These are phyloP conservation scores for Zhuqinia jingwanae DNA, from an alignment of 2,888 invertebrate species.

Conservation along the genomic window DNA sequence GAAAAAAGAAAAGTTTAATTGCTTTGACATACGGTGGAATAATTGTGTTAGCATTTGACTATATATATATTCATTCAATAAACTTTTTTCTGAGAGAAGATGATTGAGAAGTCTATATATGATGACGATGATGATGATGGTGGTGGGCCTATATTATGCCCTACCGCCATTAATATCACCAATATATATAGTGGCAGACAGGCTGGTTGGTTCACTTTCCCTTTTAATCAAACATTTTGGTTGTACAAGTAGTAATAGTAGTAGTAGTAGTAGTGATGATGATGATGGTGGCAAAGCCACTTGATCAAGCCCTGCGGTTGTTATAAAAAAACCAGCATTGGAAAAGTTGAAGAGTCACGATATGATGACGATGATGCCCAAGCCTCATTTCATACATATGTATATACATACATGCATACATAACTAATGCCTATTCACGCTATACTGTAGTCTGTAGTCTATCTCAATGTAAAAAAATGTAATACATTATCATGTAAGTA, in stretches of 20 bases:
- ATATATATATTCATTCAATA: conserved; percentile 59
- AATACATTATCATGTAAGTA: conserved; percentile 3
- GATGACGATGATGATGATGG: too few relatives aligned
- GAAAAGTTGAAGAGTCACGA: conserved; percentile 53
- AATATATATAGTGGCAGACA: background rate
- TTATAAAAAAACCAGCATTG: conserved; percentile 58
- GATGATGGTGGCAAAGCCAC: conserved; percentile 42
- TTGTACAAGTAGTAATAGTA: background rate
- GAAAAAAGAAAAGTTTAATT: conserved; percentile 48
- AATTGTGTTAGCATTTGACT: conserved; percentile 20
- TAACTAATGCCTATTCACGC: too few relatives aligned
- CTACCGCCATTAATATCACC: background rate
- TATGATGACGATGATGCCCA: conserved; percentile 1
- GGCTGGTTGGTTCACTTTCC: conserved; percentile 66
- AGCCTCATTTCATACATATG: too few relatives aligned
- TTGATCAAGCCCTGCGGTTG: conserved; percentile 61
- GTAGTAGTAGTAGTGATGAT: background rate
- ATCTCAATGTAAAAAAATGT: background rate
- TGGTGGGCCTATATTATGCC: background rate
- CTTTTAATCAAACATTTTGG: conserved; percentile 56
- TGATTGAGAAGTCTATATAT: conserved; percentile 22
- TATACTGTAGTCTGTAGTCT: too few relatives aligned
- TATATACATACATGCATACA: too few relatives aligned
- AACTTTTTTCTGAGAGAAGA: conserved; percentile 34
- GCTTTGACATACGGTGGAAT: conserved; percentile 43